These are phyloP conservation scores for Prionace glauca DNA, from an alignment of 2,797 vertebrate genomes.

Conservation along the genomic window DNA sequence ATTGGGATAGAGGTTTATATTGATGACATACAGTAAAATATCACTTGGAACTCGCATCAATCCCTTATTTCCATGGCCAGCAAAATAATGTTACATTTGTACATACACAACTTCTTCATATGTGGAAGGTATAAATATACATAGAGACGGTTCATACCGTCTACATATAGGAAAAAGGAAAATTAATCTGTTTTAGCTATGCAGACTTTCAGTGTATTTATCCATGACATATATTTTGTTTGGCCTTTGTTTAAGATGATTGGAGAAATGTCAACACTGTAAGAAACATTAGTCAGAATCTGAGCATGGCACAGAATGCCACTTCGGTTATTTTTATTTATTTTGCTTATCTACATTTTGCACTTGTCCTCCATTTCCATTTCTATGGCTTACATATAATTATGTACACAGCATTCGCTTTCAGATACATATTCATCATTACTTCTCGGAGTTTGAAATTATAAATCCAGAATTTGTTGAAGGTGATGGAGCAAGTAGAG, in stretches of 20 bases:
- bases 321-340: not conserved
- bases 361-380: not conserved
- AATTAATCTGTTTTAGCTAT: not conserved
- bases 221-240: not conserved
- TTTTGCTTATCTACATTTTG: not conserved
- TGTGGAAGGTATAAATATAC: not conserved
- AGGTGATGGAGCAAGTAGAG: not conserved
- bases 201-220: not conserved
- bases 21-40: not conserved
- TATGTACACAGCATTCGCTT: not conserved
- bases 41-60: not conserved
- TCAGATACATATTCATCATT: not conserved
- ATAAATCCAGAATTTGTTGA: not conserved
- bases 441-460: not conserved
- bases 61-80: not conserved
- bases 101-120: not conserved
- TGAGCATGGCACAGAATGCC: not conserved
- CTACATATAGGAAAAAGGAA: not conserved
- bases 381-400: not conserved
- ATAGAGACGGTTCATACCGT: not conserved
- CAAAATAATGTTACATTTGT: not conserved
- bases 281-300: not conserved
- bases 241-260: not conserved
- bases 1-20: not conserved
- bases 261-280: not conserved